Conservation (phyloP, 2,113 vertebrate species). For the Forbesichthys agassizii region DNA sequence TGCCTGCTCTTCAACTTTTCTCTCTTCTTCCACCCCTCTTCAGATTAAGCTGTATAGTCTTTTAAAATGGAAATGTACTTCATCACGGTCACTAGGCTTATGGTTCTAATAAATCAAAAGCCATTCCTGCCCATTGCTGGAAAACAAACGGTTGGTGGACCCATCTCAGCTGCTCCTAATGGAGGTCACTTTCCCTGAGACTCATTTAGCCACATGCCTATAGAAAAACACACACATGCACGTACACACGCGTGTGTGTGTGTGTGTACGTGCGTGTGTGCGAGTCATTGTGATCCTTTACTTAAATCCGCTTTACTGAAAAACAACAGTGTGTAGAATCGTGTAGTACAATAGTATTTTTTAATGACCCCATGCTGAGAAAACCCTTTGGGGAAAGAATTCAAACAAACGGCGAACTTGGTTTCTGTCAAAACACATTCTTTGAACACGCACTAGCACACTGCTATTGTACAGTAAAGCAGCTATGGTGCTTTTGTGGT, state of each 20-base stretch:
- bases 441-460: too few species aligned
- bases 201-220: conserved; percentile 47
- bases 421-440: too few species aligned
- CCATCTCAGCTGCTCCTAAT: conserved; percentile 75
- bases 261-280: too few species aligned
- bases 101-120: conserved; percentile 78
- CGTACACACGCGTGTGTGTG: neutral
- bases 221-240: conserved; percentile 22
- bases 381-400: too few species aligned
- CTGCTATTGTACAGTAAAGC: neutral
- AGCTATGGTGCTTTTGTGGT: neutral
- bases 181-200: conserved; percentile 74
- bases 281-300: too few species aligned
- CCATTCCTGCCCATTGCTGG: conserved; percentile 66
- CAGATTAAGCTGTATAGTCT: conserved; percentile 74
- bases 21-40: neutral
- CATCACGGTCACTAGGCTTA: conserved; percentile 78
- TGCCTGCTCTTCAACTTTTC: conserved; percentile 29
- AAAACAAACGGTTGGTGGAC: conserved; percentile 69
- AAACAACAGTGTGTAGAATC: too few species aligned
- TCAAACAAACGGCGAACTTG: too few species aligned
- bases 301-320: too few species aligned
- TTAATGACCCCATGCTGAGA: too few species aligned
- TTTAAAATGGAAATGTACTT: conserved; percentile 80
- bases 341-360: too few species aligned